Evolutionary conservation across 2,888 invertebrate species (phyloP), one percentile per base, ranked within the genome.

Genomic region (Diarsia rubi): DNA sequence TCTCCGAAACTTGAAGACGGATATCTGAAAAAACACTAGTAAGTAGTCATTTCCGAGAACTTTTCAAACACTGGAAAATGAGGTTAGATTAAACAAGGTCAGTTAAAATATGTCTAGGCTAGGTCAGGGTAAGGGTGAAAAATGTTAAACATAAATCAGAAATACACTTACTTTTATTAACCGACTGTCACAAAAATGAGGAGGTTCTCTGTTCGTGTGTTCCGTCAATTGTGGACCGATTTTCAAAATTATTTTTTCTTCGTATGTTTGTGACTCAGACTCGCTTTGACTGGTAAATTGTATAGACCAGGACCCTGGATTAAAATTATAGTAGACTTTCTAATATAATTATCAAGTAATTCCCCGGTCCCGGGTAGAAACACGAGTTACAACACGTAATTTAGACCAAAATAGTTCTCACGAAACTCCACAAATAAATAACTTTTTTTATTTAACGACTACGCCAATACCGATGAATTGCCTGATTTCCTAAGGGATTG

Each of bases 401-500:
- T n/a, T 2, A 31, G 31, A 60, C 16, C 2, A 16, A 16, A 16
- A 5, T 14, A 44, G 8, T 27, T 27, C 16, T n/a, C 67, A 27
- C n/a, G 5, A 37, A 52, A 42, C 2, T 19, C 42, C 19, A 12
- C 31, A 44, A 44, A 27, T 27, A 12, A 54, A 31, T 27, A 3
- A 27, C 3, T 27, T 60, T 12, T 37, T 54, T 27, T 8, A 9
- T 57, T 6, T 16, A 16, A 2, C 24, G 21, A 31, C 12, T 44
- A 45, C 45, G 31, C 62, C 19, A 74, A 27, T 75, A 64, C 9
- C 27, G 47, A 57, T 76, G 59, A 12, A 44, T 31, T 21, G 31
- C 54, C 54, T 21, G 42, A 79, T 66, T 77, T 72, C 65, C 62
- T 54, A 16, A 47, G 52, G 79, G 79, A 31, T 52, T 47, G 47